Conservation (phyloP, 2,113 vertebrate species). For the Rynchops niger region DNA sequence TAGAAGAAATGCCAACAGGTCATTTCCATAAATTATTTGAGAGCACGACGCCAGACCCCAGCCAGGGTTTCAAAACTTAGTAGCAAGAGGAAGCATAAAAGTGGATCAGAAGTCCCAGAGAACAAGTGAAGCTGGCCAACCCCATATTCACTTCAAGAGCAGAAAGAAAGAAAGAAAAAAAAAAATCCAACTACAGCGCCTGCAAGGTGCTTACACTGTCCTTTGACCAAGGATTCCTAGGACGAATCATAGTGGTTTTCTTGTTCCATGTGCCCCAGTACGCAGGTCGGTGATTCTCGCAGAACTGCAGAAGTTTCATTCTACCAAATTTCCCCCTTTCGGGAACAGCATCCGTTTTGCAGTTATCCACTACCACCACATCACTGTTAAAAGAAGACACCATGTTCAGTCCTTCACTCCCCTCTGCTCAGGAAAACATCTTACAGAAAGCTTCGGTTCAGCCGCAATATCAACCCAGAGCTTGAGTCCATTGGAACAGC, state of each 20-base stretch:
- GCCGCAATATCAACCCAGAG: background rate
- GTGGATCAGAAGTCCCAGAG: background rate
- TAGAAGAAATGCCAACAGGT: constrained; percentile 39
- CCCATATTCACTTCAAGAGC: rapidly evolving
- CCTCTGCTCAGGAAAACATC: background rate
- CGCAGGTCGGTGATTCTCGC: constrained; percentile 91
- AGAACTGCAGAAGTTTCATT: constrained; percentile 95
- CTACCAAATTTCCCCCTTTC: constrained; percentile 82
- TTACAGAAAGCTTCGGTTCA: background rate
- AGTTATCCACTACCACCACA: constrained; percentile 73
- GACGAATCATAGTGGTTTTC: constrained; percentile 75
- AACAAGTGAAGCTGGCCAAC: background rate
- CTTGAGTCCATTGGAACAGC: background rate
- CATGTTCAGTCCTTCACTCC: background rate
- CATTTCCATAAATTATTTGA: background rate
- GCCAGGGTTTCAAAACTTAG: background rate
- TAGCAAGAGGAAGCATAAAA: background rate
- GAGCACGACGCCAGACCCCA: background rate
- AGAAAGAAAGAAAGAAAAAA: background rate
- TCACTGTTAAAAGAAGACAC: constrained; percentile 68
- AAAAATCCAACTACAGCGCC: too few species aligned
- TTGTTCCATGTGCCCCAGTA: constrained; percentile 98
- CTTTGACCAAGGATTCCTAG: constrained; percentile 84
- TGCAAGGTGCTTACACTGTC: constrained; percentile 79
- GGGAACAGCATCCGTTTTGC: constrained; percentile 71